Conservation (phyloP, 2,113 vertebrate genomes). For the Ramphastos sulfuratus region DNA sequence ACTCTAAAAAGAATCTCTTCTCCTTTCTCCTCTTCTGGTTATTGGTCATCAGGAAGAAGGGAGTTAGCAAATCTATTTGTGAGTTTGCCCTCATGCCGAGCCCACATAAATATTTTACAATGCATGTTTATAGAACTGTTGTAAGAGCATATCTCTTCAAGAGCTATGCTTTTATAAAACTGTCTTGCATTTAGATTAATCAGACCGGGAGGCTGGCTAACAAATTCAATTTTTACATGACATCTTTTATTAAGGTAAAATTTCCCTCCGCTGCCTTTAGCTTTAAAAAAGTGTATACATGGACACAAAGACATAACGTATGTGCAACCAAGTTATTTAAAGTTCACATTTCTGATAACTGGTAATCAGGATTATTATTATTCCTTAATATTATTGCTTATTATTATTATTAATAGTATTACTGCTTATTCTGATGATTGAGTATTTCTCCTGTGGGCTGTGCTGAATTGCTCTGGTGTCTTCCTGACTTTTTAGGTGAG, state of each 20-base stretch:
- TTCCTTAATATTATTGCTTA: too few relatives aligned
- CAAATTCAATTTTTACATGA: neutral
- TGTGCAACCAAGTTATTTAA: neutral
- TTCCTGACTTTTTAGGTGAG: neutral
- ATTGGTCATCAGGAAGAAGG: conserved; percentile 7
- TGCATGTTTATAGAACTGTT: neutral
- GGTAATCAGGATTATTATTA: neutral
- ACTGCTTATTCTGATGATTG: neutral
- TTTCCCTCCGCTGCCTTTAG: rapidly evolving
- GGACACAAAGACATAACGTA: neutral
- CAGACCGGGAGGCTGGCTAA: neutral
- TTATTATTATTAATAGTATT: too few relatives aligned
- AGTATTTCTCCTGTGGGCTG: neutral
- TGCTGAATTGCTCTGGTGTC: neutral
- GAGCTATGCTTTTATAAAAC: neutral
- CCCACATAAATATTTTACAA: neutral
- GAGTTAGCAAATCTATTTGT: neutral
- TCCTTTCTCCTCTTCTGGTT: conserved; percentile 34
- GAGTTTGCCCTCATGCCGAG: neutral
- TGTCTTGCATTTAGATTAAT: neutral
- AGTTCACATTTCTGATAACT: neutral
- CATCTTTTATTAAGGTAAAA: neutral
- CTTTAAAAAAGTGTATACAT: neutral
- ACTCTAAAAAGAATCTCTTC: neutral
- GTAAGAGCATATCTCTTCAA: neutral